Evolutionary conservation across 2,797 vertebrate species (phyloP).

Genomic region (Phoxinus dragarum): DNA sequence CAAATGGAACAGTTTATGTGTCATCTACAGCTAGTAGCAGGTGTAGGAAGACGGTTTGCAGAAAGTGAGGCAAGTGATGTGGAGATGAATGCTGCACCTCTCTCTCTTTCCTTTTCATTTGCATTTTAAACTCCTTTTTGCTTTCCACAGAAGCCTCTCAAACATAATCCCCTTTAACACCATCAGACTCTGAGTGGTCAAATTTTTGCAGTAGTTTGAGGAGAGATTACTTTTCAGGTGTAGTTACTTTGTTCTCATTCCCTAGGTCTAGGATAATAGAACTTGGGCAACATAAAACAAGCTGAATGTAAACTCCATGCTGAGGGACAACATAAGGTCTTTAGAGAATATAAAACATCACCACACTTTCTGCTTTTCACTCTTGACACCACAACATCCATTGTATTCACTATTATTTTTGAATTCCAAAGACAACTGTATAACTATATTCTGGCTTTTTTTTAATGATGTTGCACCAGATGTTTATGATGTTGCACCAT

Average conservation of each 20-base stretch:
- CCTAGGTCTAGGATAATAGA: background rate
- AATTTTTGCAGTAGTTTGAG: slow-evolving; percentile 8
- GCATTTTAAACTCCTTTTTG: slow-evolving; percentile 21
- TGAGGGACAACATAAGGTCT: background rate
- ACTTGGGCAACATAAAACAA: background rate
- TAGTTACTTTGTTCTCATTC: slow-evolving; percentile 3
- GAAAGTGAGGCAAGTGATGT: slow-evolving; percentile 63
- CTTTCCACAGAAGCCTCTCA: slow-evolving; percentile 19
- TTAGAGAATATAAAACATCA: background rate
- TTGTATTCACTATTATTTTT: background rate
- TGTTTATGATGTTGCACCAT: background rate
- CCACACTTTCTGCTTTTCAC: background rate
- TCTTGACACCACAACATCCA: background rate
- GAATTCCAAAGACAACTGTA: background rate
- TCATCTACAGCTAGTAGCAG: slow-evolving; percentile 64
- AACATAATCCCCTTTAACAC: slow-evolving; percentile 25
- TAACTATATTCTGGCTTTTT: background rate
- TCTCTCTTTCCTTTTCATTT: slow-evolving; percentile 9
- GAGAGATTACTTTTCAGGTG: background rate
- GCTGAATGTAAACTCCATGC: background rate
- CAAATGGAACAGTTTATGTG: slow-evolving; percentile 65
- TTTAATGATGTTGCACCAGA: background rate
- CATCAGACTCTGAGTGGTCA: slow-evolving; percentile 1
- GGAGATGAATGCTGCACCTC: slow-evolving; percentile 59
- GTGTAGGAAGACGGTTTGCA: slow-evolving; percentile 61